Conservation (phyloP, 2,113 vertebrate genomes). For the Xenopus laevis region DNA sequence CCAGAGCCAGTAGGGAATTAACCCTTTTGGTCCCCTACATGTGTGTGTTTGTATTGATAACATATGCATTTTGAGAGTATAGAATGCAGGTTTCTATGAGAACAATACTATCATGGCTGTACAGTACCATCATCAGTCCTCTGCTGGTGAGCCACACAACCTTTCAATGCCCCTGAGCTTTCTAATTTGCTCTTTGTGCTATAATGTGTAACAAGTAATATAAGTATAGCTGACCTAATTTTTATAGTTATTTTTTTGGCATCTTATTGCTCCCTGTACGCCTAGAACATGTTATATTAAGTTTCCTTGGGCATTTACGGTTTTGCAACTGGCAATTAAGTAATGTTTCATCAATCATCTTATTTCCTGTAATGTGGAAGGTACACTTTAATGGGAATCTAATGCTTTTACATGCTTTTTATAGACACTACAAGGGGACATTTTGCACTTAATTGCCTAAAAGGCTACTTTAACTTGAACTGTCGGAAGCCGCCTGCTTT, state of each 20-base stretch:
- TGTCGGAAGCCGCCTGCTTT: slow-evolving; percentile 9
- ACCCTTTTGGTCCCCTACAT: no score
- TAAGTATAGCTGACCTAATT: background rate
- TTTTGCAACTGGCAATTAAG: slow-evolving; percentile 32
- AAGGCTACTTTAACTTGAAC: slow-evolving; percentile 29
- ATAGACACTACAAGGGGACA: slow-evolving; percentile 5
- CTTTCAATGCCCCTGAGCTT: no score
- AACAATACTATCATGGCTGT: no score
- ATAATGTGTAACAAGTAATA: no score
- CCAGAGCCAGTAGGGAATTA: no score
- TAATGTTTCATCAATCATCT: slow-evolving; percentile 17
- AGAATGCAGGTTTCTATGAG: no score
- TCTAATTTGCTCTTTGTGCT: no score
- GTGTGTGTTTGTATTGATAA: no score
- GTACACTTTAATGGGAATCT: slow-evolving; percentile 22
- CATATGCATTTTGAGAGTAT: no score
- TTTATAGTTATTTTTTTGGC: background rate
- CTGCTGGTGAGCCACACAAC: no score
- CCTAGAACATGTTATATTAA: background rate
- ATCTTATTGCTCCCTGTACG: background rate
- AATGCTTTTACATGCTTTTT: slow-evolving; percentile 27
- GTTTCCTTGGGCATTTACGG: slow-evolving; percentile 12
- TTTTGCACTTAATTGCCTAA: slow-evolving; percentile 30
- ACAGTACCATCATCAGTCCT: no score
- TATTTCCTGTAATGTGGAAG: slow-evolving; percentile 14